Evolutionary conservation across 2,113 vertebrate genomes (phyloP).

Genomic region (Siniperca knerii): DNA sequence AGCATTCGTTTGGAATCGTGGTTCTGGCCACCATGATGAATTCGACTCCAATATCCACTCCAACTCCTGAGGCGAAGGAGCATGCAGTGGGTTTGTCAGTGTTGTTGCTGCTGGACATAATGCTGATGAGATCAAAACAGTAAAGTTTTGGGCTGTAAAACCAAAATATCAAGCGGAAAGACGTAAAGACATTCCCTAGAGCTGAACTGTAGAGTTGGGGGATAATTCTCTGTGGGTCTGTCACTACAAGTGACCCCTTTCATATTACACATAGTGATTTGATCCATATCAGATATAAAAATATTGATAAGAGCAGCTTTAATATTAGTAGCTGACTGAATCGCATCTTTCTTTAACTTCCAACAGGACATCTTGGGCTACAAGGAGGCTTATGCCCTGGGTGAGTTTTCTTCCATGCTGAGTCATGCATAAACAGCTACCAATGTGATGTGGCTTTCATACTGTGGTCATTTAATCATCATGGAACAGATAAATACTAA

Average conservation of each 20-base stretch:
- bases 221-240: neutral
- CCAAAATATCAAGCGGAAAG: neutral
- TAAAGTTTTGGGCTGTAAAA: neutral
- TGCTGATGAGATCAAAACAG: neutral
- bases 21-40: too few species aligned
- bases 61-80: too few species aligned
- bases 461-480: neutral
- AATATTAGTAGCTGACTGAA: neutral
- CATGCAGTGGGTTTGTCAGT: too few species aligned
- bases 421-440: neutral
- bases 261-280: neutral
- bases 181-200: neutral
- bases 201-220: neutral
- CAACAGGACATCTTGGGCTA: conserved; percentile 80
- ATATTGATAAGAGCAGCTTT: neutral
- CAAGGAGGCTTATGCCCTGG: conserved; percentile 80
- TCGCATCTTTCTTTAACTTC: conserved; percentile 19
- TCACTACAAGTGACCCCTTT: neutral
- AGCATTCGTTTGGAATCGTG: too few species aligned
- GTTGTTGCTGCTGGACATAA: too few species aligned
- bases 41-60: too few species aligned
- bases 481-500: neutral
- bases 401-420: conserved; percentile 58
- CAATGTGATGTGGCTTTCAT: neutral
- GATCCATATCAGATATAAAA: neutral